phyloP scores from a whole-genome alignment of 2,888 invertebrate species.

The Pedicia rivosa region DNA sequence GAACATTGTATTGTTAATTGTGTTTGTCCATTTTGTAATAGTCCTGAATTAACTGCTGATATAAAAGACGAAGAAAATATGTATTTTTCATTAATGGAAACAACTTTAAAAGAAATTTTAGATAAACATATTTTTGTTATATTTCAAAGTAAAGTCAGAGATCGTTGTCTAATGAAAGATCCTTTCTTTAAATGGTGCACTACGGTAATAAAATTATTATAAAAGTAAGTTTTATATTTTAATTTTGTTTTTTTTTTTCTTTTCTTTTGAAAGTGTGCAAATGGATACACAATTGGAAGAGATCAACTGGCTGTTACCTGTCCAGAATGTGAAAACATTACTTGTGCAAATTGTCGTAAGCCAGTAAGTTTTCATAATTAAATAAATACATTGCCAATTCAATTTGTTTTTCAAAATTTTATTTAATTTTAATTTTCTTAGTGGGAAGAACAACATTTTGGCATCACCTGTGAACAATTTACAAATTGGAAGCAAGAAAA shows the following conservation, averaged over 20 bases:
- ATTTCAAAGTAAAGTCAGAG: slow-evolving; percentile 81
- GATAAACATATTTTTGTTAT: slow-evolving; percentile 70
- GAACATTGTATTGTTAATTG: slow-evolving; percentile 83
- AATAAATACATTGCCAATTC: too few relatives aligned
- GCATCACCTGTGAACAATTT: slow-evolving; percentile 71
- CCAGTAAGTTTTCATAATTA: too few relatives aligned
- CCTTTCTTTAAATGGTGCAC: slow-evolving; percentile 94
- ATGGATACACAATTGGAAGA: slow-evolving; percentile 84
- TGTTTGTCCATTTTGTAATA: slow-evolving; percentile 82
- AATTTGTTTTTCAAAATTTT: background rate
- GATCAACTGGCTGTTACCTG: slow-evolving; percentile 73
- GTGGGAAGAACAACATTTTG: slow-evolving; percentile 89
- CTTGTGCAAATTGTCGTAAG: slow-evolving; percentile 78
- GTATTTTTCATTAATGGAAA: slow-evolving; percentile 82
- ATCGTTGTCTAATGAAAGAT: slow-evolving; percentile 79
- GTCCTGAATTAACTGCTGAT: slow-evolving; percentile 56
- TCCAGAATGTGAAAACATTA: slow-evolving; percentile 81
- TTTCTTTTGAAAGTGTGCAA: too few relatives aligned
- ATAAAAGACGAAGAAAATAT: slow-evolving; percentile 51
- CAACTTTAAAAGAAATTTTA: slow-evolving; percentile 67
- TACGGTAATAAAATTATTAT: too few relatives aligned
- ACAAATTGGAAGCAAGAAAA: slow-evolving; percentile 75
- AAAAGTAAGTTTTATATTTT: too few relatives aligned
- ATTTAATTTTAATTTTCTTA: slow-evolving; percentile 26
- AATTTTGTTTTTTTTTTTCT: too few relatives aligned